Evolutionary conservation across 2,113 vertebrate genomes (phyloP), one percentile per base, ranked within the genome.

Genomic region (Riparia riparia): DNA sequence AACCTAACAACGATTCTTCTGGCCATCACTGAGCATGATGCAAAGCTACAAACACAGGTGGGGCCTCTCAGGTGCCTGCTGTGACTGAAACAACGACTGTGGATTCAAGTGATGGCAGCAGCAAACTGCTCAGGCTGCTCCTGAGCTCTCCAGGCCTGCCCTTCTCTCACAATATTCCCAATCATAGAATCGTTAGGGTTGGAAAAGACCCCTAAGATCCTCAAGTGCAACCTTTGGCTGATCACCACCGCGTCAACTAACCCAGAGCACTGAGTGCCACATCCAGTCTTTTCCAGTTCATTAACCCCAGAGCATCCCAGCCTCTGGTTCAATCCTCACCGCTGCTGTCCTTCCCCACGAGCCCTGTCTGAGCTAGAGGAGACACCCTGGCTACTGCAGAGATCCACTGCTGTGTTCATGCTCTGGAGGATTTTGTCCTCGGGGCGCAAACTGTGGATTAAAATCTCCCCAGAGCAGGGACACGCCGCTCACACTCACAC

Each of bases 381-480:
- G 81, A 78, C 0, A 1, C 47, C 61, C 50, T 61, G 56, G 26
- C 42, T 80, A 64, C 74, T 4, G 28, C 78, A 47, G 76, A 89
- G 90, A 74, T 82, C 82, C 90, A 78, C 74, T 47, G 82, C 69
- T 9, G 29, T 60, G 96, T 95, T 72, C 94, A 89, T 25, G 68
- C 98, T 98, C 98, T 97, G 97, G 95, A 96, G 64, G 78, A 96
- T 97, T 98, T 98, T 97, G 96, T 96, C 96, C 94, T 84, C 26
- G 60, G n/a, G 93, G 18, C 51, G 79, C 94, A 97, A 98, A 96
- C 41, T 47, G 90, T 7, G 89, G 97, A 91, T 95, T 81, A 97
- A 97, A 98, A 97, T 97, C 97, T 65, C 94, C 94, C 95, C 97
- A 96, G 98, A 98, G 97, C 97, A 92, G 88, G 97, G 65, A 94